phyloP scores from a whole-genome alignment of 2,113 vertebrate species.

The Oriolus oriolus region DNA sequence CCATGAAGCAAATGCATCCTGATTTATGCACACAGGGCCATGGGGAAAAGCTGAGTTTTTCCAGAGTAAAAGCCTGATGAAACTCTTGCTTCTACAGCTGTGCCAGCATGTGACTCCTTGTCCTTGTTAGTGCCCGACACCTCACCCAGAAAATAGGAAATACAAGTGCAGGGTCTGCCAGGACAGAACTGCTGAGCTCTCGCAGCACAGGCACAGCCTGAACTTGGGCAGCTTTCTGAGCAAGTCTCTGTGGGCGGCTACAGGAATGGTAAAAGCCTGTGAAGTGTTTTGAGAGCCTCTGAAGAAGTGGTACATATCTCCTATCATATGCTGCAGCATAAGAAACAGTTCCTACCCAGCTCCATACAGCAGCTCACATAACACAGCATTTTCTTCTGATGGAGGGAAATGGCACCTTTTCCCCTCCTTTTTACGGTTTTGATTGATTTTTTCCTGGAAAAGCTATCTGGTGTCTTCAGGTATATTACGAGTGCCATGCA shows the following conservation, averaged over 20 bases:
- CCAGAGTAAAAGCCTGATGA: background rate
- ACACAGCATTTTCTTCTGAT: background rate
- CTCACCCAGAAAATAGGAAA: background rate
- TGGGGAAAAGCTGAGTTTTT: background rate
- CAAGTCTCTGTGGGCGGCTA: background rate
- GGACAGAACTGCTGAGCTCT: background rate
- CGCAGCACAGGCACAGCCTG: background rate
- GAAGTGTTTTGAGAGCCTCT: background rate
- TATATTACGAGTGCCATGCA: background rate
- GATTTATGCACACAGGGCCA: background rate
- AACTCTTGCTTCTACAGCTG: background rate
- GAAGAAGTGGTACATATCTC: background rate
- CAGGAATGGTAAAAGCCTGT: background rate
- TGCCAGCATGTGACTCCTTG: background rate
- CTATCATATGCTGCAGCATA: background rate
- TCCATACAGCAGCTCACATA: background rate
- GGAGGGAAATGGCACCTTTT: background rate
- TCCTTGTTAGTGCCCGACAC: background rate
- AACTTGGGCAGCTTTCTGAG: background rate
- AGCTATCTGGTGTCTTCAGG: background rate
- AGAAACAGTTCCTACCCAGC: background rate
- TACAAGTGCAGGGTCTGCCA: background rate
- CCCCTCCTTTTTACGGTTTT: background rate
- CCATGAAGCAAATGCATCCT: background rate
- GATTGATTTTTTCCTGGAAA: background rate